Conservation (phyloP, 2,888 invertebrate species). For the Rhabditophanes sp. region DNA sequence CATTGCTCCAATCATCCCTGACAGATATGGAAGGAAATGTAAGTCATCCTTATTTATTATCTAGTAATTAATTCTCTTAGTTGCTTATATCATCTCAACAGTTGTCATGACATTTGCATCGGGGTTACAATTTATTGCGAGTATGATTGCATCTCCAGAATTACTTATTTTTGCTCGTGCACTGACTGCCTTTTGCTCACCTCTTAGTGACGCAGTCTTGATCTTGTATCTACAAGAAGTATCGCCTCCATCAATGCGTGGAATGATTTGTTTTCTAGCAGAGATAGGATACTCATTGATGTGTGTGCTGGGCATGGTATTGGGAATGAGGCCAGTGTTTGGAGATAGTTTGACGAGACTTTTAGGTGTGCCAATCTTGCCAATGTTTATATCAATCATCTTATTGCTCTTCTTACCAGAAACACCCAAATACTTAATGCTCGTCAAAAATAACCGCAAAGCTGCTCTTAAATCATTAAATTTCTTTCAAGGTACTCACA, state of each 20-base stretch:
- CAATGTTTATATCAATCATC: conserved; percentile 18
- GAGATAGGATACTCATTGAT: conserved; percentile 34
- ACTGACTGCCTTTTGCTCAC: conserved; percentile 24
- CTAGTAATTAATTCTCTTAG: conserved; percentile 6
- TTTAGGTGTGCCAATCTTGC: conserved; percentile 24
- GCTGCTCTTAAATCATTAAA: conserved; percentile 21
- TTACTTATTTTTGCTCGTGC: conserved; percentile 24
- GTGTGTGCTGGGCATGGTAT: conserved; percentile 29
- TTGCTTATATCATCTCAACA: conserved; percentile 11
- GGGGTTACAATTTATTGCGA: conserved; percentile 13
- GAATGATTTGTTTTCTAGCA: conserved; percentile 27
- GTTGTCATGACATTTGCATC: conserved; percentile 10
- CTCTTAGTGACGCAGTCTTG: conserved; percentile 27
- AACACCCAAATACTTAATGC: conserved; percentile 31
- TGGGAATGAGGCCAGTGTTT: conserved; percentile 28
- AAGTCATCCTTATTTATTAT: conserved; percentile 5
- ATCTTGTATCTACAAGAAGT: conserved; percentile 32
- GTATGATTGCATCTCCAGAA: conserved; percentile 15
- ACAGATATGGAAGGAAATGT: conserved; percentile 14
- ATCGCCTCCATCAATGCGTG: conserved; percentile 23
- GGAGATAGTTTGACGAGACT: conserved; percentile 22
- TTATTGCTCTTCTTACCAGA: conserved; percentile 28
- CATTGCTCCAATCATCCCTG: conserved; percentile 13
- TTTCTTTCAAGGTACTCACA: conserved; percentile 25
- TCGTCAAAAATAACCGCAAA: conserved; percentile 19